Evolutionary conservation across 1,140 invertebrate species (phyloP).

Genomic region (Drosophila suzukii): DNA sequence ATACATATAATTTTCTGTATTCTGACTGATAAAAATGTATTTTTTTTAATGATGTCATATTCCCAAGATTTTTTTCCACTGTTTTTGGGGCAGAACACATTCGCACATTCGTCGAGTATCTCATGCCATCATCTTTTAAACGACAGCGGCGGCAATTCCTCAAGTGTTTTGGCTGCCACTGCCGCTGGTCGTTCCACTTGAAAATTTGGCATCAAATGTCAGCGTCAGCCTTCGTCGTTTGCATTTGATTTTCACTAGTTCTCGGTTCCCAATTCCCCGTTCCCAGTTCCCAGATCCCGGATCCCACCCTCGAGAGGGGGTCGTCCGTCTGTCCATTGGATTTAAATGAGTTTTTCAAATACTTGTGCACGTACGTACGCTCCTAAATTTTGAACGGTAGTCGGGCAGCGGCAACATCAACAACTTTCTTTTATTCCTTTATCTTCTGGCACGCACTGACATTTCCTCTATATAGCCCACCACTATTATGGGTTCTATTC

Average conservation of each 20-base stretch:
- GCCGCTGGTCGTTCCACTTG: constrained; percentile 66
- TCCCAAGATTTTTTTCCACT: constrained; percentile 1
- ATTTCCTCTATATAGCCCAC: constrained; percentile 61
- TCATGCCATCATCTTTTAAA: constrained; percentile 81
- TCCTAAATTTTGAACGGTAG: constrained; percentile 41
- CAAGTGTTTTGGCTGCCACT: constrained; percentile 76
- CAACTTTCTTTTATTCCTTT: constrained; percentile 68
- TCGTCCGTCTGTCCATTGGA: constrained; percentile 43
- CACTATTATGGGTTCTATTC: constrained; percentile 67
- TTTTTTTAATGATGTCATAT: too few species aligned
- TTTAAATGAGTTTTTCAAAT: constrained; percentile 83
- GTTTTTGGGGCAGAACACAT: constrained; percentile 16
- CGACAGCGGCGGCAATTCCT: constrained; percentile 79
- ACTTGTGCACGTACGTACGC: constrained; percentile 75
- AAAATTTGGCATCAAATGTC: constrained; percentile 83
- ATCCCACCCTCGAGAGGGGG: constrained; percentile 39
- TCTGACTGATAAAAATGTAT: too few species aligned
- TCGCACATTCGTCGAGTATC: constrained; percentile 57
- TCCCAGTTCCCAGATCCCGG: constrained; percentile 34
- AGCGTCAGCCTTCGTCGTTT: constrained; percentile 73
- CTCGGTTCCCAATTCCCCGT: constrained; percentile 35
- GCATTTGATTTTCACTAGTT: constrained; percentile 79
- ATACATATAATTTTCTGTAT: neutral
- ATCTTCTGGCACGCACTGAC: constrained; percentile 60
- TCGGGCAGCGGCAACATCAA: constrained; percentile 54